These are phyloP conservation scores for Drosophila santomea DNA, from an alignment of 1,140 invertebrate genomes.

Conservation along the genomic window DNA sequence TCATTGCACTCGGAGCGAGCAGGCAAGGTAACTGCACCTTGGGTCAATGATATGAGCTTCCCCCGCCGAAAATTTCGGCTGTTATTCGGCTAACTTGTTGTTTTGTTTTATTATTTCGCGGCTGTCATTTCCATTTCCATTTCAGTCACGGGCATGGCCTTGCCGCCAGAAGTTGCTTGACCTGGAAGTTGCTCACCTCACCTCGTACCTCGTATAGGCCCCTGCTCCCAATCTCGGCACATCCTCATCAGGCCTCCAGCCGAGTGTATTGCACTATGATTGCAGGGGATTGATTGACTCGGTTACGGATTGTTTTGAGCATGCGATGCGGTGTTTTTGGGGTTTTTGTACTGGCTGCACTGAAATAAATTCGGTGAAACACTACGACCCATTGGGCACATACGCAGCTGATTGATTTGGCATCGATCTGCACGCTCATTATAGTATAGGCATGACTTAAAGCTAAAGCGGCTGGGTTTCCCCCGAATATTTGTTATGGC, in stretches of 20 bases:
- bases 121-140: conserved; percentile 46
- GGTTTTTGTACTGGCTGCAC: conserved; percentile 24
- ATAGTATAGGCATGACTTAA: background rate
- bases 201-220: background rate
- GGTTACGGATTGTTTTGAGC: conserved; percentile 7
- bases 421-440: conserved; percentile 3
- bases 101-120: conserved; percentile 32
- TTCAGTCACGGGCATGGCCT: conserved; percentile 54
- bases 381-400: conserved; percentile 1
- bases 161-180: conserved; percentile 69
- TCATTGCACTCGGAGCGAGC: conserved; percentile 54
- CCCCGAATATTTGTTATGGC: conserved; percentile 6
- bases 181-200: conserved; percentile 60
- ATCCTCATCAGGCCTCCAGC: conserved; percentile 24
- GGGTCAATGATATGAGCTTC: conserved; percentile 72
- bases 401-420: conserved; percentile 6
- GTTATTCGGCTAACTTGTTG: conserved; percentile 32
- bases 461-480: conserved; percentile 4
- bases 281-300: conserved; percentile 31
- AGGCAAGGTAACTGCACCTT: conserved; percentile 77
- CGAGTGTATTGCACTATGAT: conserved; percentile 68
- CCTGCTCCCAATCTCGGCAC: background rate
- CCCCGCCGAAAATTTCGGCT: conserved; percentile 36
- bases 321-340: background rate
- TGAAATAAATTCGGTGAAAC: conserved; percentile 21